A percentile compares a stretch with the other conserved stretches of the same genome.
Evolutionary conservation across 2,113 vertebrate genomes (phyloP).

Genomic region (Hirundichthys speculiger): DNA sequence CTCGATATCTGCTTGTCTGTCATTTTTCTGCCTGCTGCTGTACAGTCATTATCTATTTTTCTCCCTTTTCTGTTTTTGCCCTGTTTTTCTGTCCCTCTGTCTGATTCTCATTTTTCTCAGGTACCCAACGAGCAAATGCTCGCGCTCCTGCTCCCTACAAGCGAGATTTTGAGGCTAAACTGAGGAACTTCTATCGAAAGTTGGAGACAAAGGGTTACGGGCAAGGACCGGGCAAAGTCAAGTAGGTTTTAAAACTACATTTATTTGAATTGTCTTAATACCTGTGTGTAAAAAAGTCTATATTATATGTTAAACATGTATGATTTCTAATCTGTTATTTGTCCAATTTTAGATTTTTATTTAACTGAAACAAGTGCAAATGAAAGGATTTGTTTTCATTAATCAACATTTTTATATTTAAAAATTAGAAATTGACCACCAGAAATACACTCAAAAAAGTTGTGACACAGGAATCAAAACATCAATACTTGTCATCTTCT

Average conservation of each 20-base stretch:
- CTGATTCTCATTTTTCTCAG: slow-evolving; percentile 66
- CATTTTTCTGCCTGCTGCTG: neutral
- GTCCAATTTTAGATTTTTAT: too few species aligned
- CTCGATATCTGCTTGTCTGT: neutral
- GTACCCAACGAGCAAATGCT: slow-evolving; percentile 95
- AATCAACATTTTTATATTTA: too few species aligned
- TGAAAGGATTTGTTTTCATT: too few species aligned
- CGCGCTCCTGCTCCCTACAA: slow-evolving; percentile 97
- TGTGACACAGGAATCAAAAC: too few species aligned
- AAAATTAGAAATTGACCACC: too few species aligned
- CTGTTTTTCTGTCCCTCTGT: neutral
- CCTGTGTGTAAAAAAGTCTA: neutral
- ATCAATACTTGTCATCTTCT: too few species aligned
- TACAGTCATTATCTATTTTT: neutral
- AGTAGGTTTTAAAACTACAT: slow-evolving; percentile 78
- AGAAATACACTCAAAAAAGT: too few species aligned
- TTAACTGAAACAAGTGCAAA: too few species aligned
- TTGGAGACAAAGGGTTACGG: slow-evolving; percentile 98
- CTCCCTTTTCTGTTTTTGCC: neutral
- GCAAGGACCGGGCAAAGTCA: slow-evolving; percentile 97
- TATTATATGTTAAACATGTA: neutral
- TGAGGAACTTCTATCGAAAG: slow-evolving; percentile 98
- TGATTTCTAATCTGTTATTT: too few species aligned
- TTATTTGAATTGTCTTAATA: neutral
- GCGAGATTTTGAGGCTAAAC: slow-evolving; percentile 97